A percentile compares a stretch with the other conserved stretches of the same genome.
Evolutionary conservation across 2,113 vertebrate genomes (phyloP).

Genomic region (Lycaon pictus): DNA sequence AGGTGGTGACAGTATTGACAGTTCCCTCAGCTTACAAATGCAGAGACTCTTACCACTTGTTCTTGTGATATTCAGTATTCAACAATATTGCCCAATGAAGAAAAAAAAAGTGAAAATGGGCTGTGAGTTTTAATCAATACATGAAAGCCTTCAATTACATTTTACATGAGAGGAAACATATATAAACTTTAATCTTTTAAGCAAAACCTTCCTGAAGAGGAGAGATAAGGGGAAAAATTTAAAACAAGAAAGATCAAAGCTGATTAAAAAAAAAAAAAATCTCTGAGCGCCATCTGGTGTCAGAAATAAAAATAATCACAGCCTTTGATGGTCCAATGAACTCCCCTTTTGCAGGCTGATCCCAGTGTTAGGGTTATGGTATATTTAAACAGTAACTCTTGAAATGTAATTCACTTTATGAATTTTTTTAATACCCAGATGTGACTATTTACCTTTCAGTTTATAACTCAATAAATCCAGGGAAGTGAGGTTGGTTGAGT

Average conservation of each 20-base stretch:
- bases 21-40: background rate
- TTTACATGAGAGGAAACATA: slow-evolving; percentile 69
- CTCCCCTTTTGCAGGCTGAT: background rate
- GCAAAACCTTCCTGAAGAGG: slow-evolving; percentile 67
- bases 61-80: background rate
- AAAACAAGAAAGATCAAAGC: background rate
- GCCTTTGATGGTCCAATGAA: background rate
- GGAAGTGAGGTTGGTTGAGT: background rate
- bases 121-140: slow-evolving; percentile 67
- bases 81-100: slow-evolving; percentile 36
- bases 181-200: slow-evolving; percentile 73
- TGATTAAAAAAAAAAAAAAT: slow-evolving; percentile 58
- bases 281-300: slow-evolving; percentile 81
- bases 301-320: background rate
- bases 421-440: background rate
- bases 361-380: background rate
- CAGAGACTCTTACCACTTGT: background rate
- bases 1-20: background rate
- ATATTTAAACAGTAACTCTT: background rate
- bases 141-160: slow-evolving; percentile 72
- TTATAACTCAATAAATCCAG: background rate
- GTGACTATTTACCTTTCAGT: background rate
- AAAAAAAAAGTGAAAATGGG: background rate
- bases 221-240: background rate
- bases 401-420: fast-evolving